These are phyloP conservation scores for Poecilia picta DNA, from an alignment of 2,797 vertebrate genomes.

Conservation along the genomic window DNA sequence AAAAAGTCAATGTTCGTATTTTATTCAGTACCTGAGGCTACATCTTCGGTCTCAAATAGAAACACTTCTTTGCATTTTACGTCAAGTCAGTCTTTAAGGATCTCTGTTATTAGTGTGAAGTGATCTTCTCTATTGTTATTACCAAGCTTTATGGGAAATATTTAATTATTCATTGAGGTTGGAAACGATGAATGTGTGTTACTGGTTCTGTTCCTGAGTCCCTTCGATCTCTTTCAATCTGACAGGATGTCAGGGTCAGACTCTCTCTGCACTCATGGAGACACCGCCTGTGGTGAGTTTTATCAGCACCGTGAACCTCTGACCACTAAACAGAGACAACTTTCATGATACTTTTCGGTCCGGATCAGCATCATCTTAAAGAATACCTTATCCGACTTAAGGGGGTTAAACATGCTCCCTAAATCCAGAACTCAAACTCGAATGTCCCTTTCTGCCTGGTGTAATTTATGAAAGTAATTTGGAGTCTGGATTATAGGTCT, in stretches of 20 bases:
- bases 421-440: background rate
- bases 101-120: background rate
- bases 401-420: background rate
- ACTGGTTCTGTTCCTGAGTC: background rate
- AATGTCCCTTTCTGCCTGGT: background rate
- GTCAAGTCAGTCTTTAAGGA: background rate
- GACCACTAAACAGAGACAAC: background rate
- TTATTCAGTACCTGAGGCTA: background rate
- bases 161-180: background rate
- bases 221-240: slow-evolving; percentile 8
- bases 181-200: background rate
- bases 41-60: background rate
- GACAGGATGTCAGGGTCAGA: slow-evolving; percentile 77
- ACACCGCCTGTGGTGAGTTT: slow-evolving; percentile 78
- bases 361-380: background rate
- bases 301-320: background rate
- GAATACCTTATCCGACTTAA: background rate
- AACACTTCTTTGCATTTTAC: background rate
- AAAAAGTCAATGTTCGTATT: background rate
- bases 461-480: background rate
- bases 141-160: background rate
- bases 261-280: slow-evolving; percentile 60
- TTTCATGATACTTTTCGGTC: background rate
- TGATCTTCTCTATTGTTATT: background rate
- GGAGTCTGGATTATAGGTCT: background rate